phyloP scores from a whole-genome alignment of 2,797 vertebrate species.

The Leucoraja ocellata region DNA sequence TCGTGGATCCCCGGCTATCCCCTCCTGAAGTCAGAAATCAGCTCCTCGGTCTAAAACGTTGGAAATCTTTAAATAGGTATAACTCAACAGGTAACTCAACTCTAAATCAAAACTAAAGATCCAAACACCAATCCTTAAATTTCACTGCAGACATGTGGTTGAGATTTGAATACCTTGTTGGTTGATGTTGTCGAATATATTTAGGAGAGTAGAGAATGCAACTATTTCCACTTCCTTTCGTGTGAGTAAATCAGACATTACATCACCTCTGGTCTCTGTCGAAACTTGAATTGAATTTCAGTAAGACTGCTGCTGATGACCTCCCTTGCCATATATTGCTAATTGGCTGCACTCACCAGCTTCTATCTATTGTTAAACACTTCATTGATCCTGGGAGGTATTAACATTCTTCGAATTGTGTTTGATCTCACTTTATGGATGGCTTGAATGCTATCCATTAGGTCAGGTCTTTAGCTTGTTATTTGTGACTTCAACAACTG shows the following conservation, averaged over 20 bases:
- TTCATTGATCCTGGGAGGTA: conserved; percentile 58
- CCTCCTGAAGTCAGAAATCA: no score
- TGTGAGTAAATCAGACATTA: conserved; percentile 22
- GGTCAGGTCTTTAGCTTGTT: conserved; percentile 53
- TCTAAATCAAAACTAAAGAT: neutral
- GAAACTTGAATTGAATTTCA: neutral
- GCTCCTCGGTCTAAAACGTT: no score
- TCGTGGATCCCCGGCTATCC: no score
- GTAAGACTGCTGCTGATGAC: neutral
- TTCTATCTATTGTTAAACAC: conserved; percentile 54
- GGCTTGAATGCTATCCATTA: conserved; percentile 60
- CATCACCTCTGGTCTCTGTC: neutral
- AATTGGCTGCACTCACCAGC: conserved; percentile 56
- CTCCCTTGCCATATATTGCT: conserved; percentile 43
- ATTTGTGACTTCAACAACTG: conserved; percentile 59
- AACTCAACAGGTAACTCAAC: no score
- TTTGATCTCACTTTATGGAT: conserved; percentile 59
- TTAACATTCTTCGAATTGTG: conserved; percentile 71
- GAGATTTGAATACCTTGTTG: neutral
- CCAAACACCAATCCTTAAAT: neutral
- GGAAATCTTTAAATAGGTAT: neutral
- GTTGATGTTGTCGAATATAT: neutral
- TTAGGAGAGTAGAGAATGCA: no score
- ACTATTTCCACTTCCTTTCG: neutral
- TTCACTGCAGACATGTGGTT: neutral